Percentiles rank a stretch among this genome's conserved stretches.
These are phyloP conservation scores for Myzus persicae DNA, from an alignment of 1,140 invertebrate species.

Conservation along the genomic window DNA sequence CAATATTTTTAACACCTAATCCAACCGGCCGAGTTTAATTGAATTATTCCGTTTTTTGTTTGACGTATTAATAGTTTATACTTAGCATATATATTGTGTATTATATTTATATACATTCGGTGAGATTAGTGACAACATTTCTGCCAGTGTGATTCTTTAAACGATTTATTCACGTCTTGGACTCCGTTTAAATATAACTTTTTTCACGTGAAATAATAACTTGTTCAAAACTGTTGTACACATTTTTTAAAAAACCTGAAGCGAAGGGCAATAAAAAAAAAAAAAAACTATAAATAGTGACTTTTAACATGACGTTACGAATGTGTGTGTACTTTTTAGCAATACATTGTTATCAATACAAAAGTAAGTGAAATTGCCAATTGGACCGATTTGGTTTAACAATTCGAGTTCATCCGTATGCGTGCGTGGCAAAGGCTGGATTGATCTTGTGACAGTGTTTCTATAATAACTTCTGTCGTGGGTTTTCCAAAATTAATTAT, in stretches of 20 bases:
- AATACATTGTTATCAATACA: background rate
- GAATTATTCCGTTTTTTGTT: background rate
- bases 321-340: background rate
- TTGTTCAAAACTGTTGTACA: background rate
- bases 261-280: background rate
- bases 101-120: background rate
- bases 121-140: slow-evolving; percentile 17
- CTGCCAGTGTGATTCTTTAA: background rate
- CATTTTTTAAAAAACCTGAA: background rate
- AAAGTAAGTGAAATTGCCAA: background rate
- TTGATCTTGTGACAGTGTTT: background rate
- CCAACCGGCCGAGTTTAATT: background rate
- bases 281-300: background rate
- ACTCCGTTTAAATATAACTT: background rate
- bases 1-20: background rate
- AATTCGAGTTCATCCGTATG: background rate
- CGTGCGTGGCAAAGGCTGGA: background rate
- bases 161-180: background rate
- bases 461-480: background rate
- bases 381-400: background rate
- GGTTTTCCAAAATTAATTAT: slow-evolving; percentile 30
- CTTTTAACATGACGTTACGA: background rate
- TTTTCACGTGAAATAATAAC: background rate
- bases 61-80: slow-evolving; percentile 13
- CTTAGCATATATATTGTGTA: background rate